Evolutionary conservation across 1,140 invertebrate genomes (phyloP).

Genomic region (Cyphomyrmex costatus): DNA sequence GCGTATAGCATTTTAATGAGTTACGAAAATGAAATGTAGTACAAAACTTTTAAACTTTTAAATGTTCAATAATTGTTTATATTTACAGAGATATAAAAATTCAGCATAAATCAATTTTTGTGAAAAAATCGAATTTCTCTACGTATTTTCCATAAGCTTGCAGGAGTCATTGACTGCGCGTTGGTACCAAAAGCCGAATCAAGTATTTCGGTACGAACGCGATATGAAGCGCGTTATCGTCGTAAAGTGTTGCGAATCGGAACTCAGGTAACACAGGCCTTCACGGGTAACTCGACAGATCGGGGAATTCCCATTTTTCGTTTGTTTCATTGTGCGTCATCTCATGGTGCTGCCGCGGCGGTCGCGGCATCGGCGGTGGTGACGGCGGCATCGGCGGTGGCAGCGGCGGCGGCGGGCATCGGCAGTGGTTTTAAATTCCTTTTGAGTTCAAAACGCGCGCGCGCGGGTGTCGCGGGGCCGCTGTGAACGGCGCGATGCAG

Average conservation of each 20-base stretch:
- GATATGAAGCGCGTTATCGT: constrained; percentile 45
- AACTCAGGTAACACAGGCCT: constrained; percentile 70
- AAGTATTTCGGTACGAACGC: constrained; percentile 5
- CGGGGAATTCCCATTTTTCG: constrained; percentile 66
- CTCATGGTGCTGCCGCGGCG: constrained; percentile 53
- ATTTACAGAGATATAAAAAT: background rate
- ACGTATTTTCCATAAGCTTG: background rate
- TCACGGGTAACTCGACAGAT: constrained; percentile 52
- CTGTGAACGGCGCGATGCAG: constrained; percentile 71
- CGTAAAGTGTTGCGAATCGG: constrained; percentile 55
- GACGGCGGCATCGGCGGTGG: constrained; percentile 15
- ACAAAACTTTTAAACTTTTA: background rate
- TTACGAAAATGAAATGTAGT: background rate
- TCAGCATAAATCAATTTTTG: background rate
- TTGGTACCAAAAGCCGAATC: background rate
- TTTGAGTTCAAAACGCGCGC: constrained; percentile 81
- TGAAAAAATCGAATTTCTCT: background rate
- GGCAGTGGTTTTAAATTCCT: constrained; percentile 86
- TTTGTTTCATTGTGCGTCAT: constrained; percentile 63
- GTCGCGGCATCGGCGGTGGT: constrained; percentile 14
- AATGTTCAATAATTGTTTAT: background rate
- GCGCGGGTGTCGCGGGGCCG: constrained; percentile 68
- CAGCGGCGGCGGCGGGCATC: constrained; percentile 63
- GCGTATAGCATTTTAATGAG: background rate
- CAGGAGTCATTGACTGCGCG: constrained; percentile 14